Evolutionary conservation across 30 jellyfish, hydroid and myxozoan species (phyloP).

Genomic region (Sanderia malayensis): DNA sequence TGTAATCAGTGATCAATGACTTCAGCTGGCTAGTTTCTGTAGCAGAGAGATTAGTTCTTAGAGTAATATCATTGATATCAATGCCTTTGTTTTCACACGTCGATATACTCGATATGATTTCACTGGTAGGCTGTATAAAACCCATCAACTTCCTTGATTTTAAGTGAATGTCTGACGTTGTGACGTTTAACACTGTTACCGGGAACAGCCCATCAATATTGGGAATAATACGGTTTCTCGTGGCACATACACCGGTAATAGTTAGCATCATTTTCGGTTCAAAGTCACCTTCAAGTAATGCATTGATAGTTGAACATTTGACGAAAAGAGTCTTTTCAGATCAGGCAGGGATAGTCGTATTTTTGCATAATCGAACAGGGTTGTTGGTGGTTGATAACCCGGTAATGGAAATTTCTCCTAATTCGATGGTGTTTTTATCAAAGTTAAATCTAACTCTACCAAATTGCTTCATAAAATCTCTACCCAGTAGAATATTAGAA

Average conservation of each 20-base stretch:
- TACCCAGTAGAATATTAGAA: constrained; percentile 11
- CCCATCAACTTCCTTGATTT: constrained; percentile 49
- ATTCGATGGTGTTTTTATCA: constrained; percentile 8
- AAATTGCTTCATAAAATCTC: constrained; percentile 34
- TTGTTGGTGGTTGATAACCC: constrained; percentile 29
- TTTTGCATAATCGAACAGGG: constrained; percentile 22
- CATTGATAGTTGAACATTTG: constrained; percentile 21
- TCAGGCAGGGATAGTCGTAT: constrained; percentile 37
- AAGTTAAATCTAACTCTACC: constrained; percentile 15
- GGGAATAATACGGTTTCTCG: constrained; percentile 43
- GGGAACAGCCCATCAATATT: constrained; percentile 43
- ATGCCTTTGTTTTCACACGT: not conserved
- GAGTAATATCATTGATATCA: not conserved
- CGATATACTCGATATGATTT: not conserved
- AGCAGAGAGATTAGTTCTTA: not conserved
- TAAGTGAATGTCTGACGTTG: constrained; percentile 24
- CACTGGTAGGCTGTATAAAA: constrained; percentile 22
- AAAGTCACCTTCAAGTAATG: constrained; percentile 36
- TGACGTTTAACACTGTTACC: constrained; percentile 26
- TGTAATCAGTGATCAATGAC: not conserved
- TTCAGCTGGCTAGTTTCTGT: not conserved
- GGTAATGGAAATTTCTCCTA: constrained; percentile 30
- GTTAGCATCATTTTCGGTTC: constrained; percentile 34
- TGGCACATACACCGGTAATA: constrained; percentile 21
- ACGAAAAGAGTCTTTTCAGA: constrained; percentile 44